A percentile compares a stretch with the other conserved stretches of the same genome.
phyloP scores from a whole-genome alignment of 1,140 invertebrate species.

The Cydia strobilella region DNA sequence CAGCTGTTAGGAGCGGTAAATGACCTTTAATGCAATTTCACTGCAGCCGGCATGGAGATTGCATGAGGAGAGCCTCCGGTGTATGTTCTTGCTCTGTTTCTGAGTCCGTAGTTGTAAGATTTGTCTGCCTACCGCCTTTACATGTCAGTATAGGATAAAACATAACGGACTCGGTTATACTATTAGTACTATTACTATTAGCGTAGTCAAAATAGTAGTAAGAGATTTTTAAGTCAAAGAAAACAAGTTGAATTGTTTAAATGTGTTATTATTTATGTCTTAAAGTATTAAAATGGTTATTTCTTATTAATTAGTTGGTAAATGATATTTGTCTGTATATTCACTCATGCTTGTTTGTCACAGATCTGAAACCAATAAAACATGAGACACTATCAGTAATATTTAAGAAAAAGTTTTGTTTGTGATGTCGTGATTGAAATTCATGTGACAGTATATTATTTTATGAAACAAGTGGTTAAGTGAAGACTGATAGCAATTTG shows the following conservation, averaged over 20 bases:
- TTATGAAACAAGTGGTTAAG: constrained; percentile 25
- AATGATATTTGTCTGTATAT: constrained; percentile 71
- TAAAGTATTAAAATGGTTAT: constrained; percentile 81
- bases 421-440: constrained; percentile 31
- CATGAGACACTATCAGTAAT: constrained; percentile 36
- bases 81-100: constrained; percentile 66
- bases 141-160: constrained; percentile 76
- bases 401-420: constrained; percentile 15
- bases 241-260: constrained; percentile 79
- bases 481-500: constrained; percentile 34
- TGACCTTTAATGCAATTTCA: too few relatives aligned
- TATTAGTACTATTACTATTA: constrained; percentile 80
- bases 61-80: neutral
- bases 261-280: constrained; percentile 80
- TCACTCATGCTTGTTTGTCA: constrained; percentile 57
- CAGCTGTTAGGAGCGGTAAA: neutral
- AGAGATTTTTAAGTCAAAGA: constrained; percentile 80
- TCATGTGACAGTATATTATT: constrained; percentile 4
- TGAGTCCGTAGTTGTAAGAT: constrained; percentile 73
- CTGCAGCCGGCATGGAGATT: neutral
- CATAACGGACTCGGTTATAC: constrained; percentile 77
- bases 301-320: constrained; percentile 80
- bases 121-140: constrained; percentile 79
- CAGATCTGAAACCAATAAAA: constrained; percentile 68
- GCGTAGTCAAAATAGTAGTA: constrained; percentile 77